Conservation (phyloP, 2,113 vertebrate species). For the Phyllostomus discolor region DNA sequence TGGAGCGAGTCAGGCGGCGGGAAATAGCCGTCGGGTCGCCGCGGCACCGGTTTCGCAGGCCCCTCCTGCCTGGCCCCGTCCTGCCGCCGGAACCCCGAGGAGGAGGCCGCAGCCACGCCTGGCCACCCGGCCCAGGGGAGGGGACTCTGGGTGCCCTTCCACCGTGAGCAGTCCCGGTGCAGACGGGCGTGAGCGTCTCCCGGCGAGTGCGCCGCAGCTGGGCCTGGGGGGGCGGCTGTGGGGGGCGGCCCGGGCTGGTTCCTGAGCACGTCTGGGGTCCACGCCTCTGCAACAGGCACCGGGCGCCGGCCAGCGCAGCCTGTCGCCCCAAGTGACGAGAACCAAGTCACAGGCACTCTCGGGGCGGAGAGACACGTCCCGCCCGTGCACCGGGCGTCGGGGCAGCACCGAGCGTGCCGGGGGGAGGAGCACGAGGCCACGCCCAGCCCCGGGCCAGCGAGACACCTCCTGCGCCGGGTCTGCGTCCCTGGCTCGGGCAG, state of each 20-base stretch:
- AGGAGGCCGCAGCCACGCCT: not conserved
- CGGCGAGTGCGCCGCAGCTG: not conserved
- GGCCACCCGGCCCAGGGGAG: too few relatives aligned
- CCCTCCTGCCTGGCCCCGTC: not conserved
- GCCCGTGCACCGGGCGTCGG: fast-evolving
- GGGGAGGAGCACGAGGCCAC: fast-evolving
- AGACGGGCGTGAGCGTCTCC: fast-evolving
- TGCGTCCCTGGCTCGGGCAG: fast-evolving
- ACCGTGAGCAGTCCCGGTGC: fast-evolving
- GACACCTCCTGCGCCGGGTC: fast-evolving
- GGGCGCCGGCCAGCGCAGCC: not conserved
- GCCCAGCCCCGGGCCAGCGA: fast-evolving
- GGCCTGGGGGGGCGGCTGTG: fast-evolving
- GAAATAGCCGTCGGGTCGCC: not conserved
- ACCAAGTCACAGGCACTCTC: not conserved
- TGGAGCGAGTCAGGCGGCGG: not conserved
- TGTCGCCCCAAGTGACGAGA: not conserved
- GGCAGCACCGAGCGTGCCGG: not conserved
- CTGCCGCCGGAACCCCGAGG: not conserved
- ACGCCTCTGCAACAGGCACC: not conserved
- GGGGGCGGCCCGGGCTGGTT: not conserved
- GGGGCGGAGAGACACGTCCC: not conserved
- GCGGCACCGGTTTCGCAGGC: not conserved
- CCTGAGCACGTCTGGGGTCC: not conserved
- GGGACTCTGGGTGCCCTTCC: not conserved